A percentile compares a stretch with the other conserved stretches of the same genome.
phyloP scores from a whole-genome alignment of 2,797 vertebrate species.

The Pseudomugil gertrudae region DNA sequence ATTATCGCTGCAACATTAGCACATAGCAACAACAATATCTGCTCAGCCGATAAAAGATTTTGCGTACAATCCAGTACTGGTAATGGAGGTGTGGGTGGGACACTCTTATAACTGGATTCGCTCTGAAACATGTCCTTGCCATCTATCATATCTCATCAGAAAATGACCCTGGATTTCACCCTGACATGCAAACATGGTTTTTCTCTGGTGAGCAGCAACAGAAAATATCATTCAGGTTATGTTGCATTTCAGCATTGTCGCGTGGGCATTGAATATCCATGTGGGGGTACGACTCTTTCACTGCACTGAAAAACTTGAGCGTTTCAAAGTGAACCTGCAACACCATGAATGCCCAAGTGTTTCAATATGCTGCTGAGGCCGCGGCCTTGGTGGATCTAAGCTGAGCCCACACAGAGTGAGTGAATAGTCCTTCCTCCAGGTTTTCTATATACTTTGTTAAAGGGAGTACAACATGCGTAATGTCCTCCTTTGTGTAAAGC shows the following conservation, averaged over 20 bases:
- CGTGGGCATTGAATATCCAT: conserved; percentile 12
- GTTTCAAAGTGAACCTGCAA: conserved; percentile 40
- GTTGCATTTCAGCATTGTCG: conserved; percentile 10
- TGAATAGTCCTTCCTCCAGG: conserved; percentile 40
- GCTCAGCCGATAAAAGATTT: conserved; percentile 5
- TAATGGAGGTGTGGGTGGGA: conserved; percentile 16
- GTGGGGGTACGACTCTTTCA: conserved; percentile 21
- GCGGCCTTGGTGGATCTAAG: conserved; percentile 59
- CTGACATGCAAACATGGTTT: not conserved
- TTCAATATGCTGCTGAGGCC: conserved; percentile 44
- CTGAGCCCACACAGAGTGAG: conserved; percentile 53
- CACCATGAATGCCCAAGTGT: conserved; percentile 26
- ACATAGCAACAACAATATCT: not conserved
- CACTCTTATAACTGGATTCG: conserved; percentile 12
- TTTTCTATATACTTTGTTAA: conserved; percentile 36
- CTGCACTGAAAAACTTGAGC: conserved; percentile 20
- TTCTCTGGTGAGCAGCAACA: not conserved
- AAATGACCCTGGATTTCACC: not conserved
- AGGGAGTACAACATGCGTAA: conserved; percentile 36
- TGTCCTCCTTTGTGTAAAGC: conserved; percentile 34
- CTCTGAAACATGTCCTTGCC: conserved; percentile 23
- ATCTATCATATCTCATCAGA: conserved; percentile 18
- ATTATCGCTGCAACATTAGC: conserved; percentile 18
- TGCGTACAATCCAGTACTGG: conserved; percentile 1
- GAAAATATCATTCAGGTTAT: not conserved